Conservation (phyloP, 2,797 vertebrate species). For the Pseudocheirus occidentalis region DNA sequence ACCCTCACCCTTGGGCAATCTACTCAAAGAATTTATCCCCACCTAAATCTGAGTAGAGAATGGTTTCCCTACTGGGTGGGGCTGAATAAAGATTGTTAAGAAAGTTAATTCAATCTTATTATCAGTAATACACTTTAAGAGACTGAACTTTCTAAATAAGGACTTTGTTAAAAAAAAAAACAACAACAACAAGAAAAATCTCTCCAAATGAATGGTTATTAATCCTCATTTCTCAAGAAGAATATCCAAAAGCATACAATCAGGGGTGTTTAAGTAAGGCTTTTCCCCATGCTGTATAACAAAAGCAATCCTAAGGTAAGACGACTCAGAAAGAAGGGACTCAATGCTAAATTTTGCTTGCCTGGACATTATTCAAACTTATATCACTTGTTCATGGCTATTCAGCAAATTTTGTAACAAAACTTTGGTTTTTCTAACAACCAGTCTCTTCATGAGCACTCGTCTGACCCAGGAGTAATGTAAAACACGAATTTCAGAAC, state of each 20-base stretch:
- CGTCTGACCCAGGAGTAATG: not conserved
- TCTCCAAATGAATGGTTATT: not conserved
- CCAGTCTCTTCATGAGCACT: not conserved
- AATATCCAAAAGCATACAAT: not conserved
- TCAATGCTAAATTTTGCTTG: not conserved
- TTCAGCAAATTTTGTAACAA: not conserved
- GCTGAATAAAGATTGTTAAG: not conserved
- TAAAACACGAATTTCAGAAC: not conserved
- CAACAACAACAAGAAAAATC: not conserved
- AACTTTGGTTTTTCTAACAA: not conserved
- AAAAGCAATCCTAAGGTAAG: not conserved
- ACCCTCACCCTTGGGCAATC: not conserved
- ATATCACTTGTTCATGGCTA: not conserved
- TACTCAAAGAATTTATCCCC: not conserved
- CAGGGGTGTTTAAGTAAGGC: not conserved
- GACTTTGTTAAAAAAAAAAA: not conserved
- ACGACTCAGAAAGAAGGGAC: not conserved
- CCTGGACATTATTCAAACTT: not conserved
- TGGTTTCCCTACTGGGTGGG: not conserved
- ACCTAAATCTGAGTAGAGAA: not conserved
- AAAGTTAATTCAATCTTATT: not conserved
- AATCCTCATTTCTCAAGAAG: not conserved
- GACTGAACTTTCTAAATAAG: not conserved
- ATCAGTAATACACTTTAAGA: not conserved
- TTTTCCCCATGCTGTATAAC: not conserved